Percentiles rank a stretch among this genome's conserved stretches.
These are phyloP conservation scores for Pomacea canaliculata DNA, from an alignment of 2,888 invertebrate genomes.

Conservation along the genomic window DNA sequence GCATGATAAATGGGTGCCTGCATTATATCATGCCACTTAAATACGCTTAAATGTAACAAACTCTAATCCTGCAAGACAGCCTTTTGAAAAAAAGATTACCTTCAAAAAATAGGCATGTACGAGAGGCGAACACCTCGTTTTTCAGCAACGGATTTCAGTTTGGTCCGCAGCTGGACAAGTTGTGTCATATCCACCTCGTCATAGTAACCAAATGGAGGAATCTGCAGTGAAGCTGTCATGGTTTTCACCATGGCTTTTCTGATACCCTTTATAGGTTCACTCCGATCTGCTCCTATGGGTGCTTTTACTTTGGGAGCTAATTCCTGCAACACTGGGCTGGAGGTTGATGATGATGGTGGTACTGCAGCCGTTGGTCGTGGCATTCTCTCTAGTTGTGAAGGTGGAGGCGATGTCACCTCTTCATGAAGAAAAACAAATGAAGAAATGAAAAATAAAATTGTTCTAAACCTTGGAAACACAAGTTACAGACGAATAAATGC, in stretches of 20 bases:
- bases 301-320: conserved; percentile 23
- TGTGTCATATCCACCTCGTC: conserved; percentile 90
- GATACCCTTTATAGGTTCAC: conserved; percentile 83
- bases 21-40: too few relatives aligned
- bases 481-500: too few relatives aligned
- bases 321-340: conserved; percentile 27
- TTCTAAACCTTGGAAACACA: too few relatives aligned
- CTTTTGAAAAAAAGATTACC: conserved; percentile 53
- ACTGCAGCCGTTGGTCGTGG: conserved; percentile 6
- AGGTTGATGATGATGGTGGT: conserved; percentile 33
- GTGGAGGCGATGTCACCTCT: conserved; percentile 19
- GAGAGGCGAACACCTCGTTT: conserved; percentile 81
- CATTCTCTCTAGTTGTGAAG: not conserved
- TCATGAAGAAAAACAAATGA: not conserved
- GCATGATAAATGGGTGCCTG: too few relatives aligned
- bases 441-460: not conserved
- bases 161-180: conserved; percentile 79
- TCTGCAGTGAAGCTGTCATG: conserved; percentile 86
- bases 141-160: conserved; percentile 74
- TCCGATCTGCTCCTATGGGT: conserved; percentile 70
- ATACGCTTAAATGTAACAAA: not conserved
- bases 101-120: conserved; percentile 95
- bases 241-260: conserved; percentile 94
- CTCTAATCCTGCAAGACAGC: not conserved
- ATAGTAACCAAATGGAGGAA: conserved; percentile 91